A percentile compares a stretch with the other conserved stretches of the same genome.
Evolutionary conservation across 1,140 invertebrate species (phyloP).

Genomic region (Drosophila suzukii): DNA sequence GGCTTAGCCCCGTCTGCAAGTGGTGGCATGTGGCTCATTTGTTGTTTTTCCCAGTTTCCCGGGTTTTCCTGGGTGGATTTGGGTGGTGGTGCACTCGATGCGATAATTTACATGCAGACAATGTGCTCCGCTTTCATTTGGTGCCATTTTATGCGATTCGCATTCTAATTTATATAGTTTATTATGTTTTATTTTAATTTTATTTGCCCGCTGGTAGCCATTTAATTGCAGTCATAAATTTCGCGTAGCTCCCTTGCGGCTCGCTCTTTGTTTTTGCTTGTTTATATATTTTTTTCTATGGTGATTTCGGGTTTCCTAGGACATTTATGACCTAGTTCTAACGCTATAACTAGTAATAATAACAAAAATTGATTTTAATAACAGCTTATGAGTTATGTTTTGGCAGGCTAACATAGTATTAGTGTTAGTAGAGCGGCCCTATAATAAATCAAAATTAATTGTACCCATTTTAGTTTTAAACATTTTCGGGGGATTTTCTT

Average conservation of each 20-base stretch:
- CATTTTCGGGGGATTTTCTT: not conserved
- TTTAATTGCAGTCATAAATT: slow-evolving; percentile 76
- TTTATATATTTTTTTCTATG: slow-evolving; percentile 31
- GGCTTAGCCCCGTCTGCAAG: slow-evolving; percentile 36
- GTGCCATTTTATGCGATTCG: slow-evolving; percentile 46
- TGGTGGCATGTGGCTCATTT: slow-evolving; percentile 67
- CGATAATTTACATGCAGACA: slow-evolving; percentile 60
- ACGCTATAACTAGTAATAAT: not conserved
- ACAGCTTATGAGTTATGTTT: slow-evolving; percentile 9
- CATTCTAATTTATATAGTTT: slow-evolving; percentile 52
- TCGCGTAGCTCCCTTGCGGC: slow-evolving; percentile 2
- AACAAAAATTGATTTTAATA: slow-evolving; percentile 21
- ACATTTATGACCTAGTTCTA: slow-evolving; percentile 30
- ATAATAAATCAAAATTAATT: slow-evolving; percentile 59
- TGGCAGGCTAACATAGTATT: slow-evolving; percentile 3
- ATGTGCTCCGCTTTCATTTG: slow-evolving; percentile 21
- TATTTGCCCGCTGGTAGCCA: slow-evolving; percentile 34
- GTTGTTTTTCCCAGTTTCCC: slow-evolving; percentile 8
- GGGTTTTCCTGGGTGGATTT: slow-evolving; percentile 5
- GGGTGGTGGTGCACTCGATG: slow-evolving; percentile 36
- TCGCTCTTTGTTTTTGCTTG: slow-evolving; percentile 30
- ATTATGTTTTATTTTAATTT: slow-evolving; percentile 47
- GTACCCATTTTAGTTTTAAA: slow-evolving; percentile 10
- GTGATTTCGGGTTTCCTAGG: slow-evolving; percentile 28
- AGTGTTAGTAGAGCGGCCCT: not conserved